Conservation (phyloP, 2,797 vertebrate species). For the Coilia nasus region DNA sequence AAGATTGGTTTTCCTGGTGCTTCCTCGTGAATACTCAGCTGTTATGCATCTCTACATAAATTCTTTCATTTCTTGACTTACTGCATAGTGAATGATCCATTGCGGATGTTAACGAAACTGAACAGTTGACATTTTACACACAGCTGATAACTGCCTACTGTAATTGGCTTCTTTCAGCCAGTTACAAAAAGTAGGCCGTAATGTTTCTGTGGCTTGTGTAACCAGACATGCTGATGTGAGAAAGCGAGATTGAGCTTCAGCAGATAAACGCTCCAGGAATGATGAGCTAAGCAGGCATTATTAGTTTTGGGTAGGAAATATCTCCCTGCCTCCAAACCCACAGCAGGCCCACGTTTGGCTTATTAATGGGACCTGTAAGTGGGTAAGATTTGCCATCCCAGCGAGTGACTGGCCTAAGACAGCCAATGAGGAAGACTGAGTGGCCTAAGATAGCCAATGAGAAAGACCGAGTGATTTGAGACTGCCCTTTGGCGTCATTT, state of each 20-base stretch:
- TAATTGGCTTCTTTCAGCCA: neutral
- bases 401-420: conserved; percentile 18
- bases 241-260: conserved; percentile 44
- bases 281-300: conserved; percentile 53
- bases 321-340: neutral
- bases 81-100: neutral
- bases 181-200: neutral
- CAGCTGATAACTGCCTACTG: neutral
- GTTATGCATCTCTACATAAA: neutral
- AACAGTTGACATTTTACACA: neutral
- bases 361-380: conserved; percentile 52
- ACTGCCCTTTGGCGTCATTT: conserved; percentile 48
- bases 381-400: conserved; percentile 39
- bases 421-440: no score
- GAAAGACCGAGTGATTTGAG: conserved; percentile 38
- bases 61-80: neutral
- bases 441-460: neutral
- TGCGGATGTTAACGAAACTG: neutral
- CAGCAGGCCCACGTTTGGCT: conserved; percentile 17
- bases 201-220: conserved; percentile 41
- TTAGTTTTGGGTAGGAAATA: conserved; percentile 47
- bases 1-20: no score
- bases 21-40: neutral
- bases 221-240: conserved; percentile 36
- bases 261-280: conserved; percentile 56